Evolutionary conservation across 2,888 invertebrate genomes (phyloP), one percentile per base, ranked within the genome.

Genomic region (Elegia similella): DNA sequence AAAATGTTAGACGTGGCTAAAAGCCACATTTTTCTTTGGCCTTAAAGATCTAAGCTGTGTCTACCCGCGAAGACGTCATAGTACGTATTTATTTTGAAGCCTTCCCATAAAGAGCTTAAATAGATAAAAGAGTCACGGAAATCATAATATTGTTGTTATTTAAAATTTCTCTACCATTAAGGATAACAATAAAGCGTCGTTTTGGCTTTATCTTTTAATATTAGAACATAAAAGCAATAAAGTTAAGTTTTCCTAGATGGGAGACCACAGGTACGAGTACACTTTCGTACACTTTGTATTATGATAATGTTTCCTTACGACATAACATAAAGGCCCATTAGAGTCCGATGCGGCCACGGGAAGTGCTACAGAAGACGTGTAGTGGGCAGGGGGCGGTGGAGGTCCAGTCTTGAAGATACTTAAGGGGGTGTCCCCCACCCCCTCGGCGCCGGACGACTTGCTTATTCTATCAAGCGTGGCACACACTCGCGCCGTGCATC

Each of bases 381-480:
- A 88, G 88, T 85, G 87, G 86, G 86, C 81, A 77, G 86, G 75
- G 84, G 80, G 84, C 71, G 82, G 84, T 76, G 82, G 85, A 80
- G 82, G 90, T 88, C 88, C 90, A 88, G 90, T 89, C 89, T 89
- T 88, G 78, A 88, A 88, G 89, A 89, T 83, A 84, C 83, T 83
- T 80, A 80, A 79, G 84, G 81, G 83, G 86, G 85, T 67, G 75
- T 59, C 69, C 65, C 71, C 70, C 75, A 70, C 72, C 69, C 78
- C 77, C 75, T 72, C 79, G 81, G 80, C 84, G 82, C 84, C 85
- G 85, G 86, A 82, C 89, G 88, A 86, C 89, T 90, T 90, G 92
- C 88, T 90, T 92, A 92, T 92, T 92, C 92, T 89, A 92, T 92
- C 90, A 91, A 88, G 87, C 90, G 85, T 84, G 82, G 75, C 84